Evolutionary conservation across 1,140 invertebrate genomes (phyloP).

Genomic region (Streblospio benedicti): DNA sequence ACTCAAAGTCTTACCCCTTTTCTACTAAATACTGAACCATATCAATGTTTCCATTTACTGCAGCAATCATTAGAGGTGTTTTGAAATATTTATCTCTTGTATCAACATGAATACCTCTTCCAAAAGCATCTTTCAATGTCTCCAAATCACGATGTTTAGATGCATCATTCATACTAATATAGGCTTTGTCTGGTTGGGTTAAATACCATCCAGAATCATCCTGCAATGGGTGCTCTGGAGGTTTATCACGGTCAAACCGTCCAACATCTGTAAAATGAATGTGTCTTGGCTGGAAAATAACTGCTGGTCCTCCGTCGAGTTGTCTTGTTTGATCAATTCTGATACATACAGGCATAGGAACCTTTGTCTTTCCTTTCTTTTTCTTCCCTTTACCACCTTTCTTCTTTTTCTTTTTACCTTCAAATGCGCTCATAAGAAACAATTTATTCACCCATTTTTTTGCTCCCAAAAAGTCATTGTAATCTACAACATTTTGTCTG

Average conservation of each 20-base stretch:
- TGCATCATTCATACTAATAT: constrained; percentile 44
- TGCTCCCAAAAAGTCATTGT: constrained; percentile 41
- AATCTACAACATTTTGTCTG: constrained; percentile 40
- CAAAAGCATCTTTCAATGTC: constrained; percentile 35
- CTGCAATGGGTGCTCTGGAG: constrained; percentile 42
- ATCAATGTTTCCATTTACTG: constrained; percentile 35
- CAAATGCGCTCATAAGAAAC: constrained; percentile 42
- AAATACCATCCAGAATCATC: constrained; percentile 48
- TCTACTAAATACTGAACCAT: constrained; percentile 43
- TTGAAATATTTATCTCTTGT: constrained; percentile 47
- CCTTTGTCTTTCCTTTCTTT: constrained; percentile 44
- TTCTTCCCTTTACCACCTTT: constrained; percentile 29
- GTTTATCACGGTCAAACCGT: constrained; percentile 43
- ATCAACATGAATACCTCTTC: constrained; percentile 39
- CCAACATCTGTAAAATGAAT: constrained; percentile 43
- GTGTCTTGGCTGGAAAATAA: constrained; percentile 38
- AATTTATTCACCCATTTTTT: constrained; percentile 48
- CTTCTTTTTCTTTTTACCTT: constrained; percentile 45
- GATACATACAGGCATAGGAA: constrained; percentile 45
- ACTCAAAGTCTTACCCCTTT: constrained; percentile 43
- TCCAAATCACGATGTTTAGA: constrained; percentile 40
- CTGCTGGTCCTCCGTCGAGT: constrained; percentile 39
- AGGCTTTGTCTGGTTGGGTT: constrained; percentile 40
- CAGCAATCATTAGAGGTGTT: constrained; percentile 47
- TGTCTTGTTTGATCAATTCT: constrained; percentile 36